phyloP scores from a whole-genome alignment of 2,113 vertebrate genomes.

The Hypanus sabinus region DNA sequence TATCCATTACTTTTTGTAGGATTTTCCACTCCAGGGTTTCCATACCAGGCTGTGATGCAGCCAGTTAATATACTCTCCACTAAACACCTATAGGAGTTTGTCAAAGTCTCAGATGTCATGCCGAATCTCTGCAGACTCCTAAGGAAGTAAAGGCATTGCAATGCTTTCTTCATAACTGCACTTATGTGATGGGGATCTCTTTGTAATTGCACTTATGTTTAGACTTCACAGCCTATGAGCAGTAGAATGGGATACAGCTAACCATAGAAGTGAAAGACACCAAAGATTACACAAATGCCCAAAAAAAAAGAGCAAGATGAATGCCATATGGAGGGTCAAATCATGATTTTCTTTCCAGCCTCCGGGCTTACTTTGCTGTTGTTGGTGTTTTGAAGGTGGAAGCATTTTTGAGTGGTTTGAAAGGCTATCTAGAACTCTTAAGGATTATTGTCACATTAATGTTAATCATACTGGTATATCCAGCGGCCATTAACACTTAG shows the following conservation, averaged over 20 bases:
- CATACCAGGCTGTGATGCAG: no score
- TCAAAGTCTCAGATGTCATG: no score
- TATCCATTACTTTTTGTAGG: no score
- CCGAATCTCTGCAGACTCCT: no score
- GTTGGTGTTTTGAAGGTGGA: not conserved
- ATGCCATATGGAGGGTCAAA: not conserved
- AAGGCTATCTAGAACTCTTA: not conserved
- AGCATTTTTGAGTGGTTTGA: not conserved
- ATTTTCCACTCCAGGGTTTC: no score
- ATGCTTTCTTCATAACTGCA: no score
- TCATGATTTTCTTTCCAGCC: not conserved
- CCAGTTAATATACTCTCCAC: no score
- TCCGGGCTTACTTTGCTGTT: not conserved
- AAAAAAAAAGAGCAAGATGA: not conserved
- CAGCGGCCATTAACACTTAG: constrained; percentile 39
- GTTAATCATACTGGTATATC: constrained; percentile 34
- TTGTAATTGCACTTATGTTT: not conserved
- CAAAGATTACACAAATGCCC: no score
- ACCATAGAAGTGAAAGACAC: not conserved
- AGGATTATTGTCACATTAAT: constrained; percentile 33
- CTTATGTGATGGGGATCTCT: no score
- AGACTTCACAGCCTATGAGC: not conserved
- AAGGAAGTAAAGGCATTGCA: no score
- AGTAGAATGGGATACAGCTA: not conserved
- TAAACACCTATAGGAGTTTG: no score